A percentile compares a stretch with the other conserved stretches of the same genome.
Evolutionary conservation across 2,113 vertebrate species (phyloP).

Genomic region (Grantiella picta): DNA sequence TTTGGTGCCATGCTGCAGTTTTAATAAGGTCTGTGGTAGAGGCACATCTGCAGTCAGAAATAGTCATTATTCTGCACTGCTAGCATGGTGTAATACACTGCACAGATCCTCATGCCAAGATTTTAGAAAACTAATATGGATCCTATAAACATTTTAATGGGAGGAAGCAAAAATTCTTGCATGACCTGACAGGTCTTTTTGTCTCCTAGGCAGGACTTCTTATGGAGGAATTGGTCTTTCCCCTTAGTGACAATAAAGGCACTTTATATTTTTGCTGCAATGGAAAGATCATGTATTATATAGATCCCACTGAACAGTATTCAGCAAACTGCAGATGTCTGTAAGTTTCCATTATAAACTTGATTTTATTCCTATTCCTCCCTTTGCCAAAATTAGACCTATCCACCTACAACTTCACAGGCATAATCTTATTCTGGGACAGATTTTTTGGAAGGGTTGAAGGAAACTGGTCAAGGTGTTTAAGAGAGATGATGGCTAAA

Average conservation of each 20-base stretch:
- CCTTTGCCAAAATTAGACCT: constrained; percentile 35
- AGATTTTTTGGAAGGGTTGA: constrained; percentile 42
- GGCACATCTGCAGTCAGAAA: constrained; percentile 3
- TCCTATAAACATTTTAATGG: constrained; percentile 1
- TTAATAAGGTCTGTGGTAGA: background rate
- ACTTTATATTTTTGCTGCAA: background rate
- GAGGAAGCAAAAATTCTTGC: constrained; percentile 5
- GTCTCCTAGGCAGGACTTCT: background rate
- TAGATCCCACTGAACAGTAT: background rate
- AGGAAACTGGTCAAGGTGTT: constrained; percentile 61
- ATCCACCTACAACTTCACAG: constrained; percentile 29
- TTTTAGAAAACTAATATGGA: constrained; percentile 7
- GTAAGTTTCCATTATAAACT: constrained; percentile 8
- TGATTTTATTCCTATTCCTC: constrained; percentile 3
- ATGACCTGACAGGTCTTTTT: background rate
- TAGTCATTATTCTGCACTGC: background rate
- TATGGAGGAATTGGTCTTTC: background rate
- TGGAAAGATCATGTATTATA: background rate
- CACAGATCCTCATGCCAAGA: background rate
- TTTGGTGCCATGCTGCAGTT: background rate
- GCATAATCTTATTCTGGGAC: constrained; percentile 27
- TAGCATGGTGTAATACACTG: background rate
- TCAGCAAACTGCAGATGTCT: constrained; percentile 18
- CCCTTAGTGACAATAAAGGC: background rate
- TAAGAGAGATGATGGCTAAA: constrained; percentile 29